Evolutionary conservation across 2,888 invertebrate genomes (phyloP).

Genomic region (Brachylomia viminalis): DNA sequence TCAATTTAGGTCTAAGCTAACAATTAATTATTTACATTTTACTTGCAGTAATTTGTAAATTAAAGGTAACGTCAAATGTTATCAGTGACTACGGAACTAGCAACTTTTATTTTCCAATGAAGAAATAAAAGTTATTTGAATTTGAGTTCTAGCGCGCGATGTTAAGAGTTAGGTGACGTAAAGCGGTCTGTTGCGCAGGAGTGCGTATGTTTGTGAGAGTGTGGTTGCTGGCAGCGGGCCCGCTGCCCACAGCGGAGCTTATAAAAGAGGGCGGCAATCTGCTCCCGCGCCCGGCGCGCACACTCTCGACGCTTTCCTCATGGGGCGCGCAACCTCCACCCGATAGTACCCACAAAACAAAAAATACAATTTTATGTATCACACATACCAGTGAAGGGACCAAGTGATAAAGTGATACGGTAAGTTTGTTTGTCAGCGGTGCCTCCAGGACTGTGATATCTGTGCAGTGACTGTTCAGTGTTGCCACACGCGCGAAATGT

Average conservation of each 20-base stretch:
- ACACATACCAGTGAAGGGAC: constrained; percentile 84
- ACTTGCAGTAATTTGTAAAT: constrained; percentile 79
- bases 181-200: constrained; percentile 39
- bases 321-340: constrained; percentile 89
- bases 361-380: constrained; percentile 82
- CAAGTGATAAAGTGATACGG: constrained; percentile 90
- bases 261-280: constrained; percentile 87
- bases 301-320: constrained; percentile 87
- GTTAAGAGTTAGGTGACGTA: constrained; percentile 58
- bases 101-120: constrained; percentile 61
- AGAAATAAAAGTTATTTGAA: constrained; percentile 38
- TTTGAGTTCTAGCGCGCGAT: constrained; percentile 64
- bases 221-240: constrained; percentile 82
- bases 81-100: constrained; percentile 70
- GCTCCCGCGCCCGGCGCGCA: constrained; percentile 88
- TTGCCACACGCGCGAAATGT: constrained; percentile 75
- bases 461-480: constrained; percentile 88
- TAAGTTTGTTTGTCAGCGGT: constrained; percentile 84
- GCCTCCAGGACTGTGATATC: constrained; percentile 83
- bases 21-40: constrained; percentile 72
- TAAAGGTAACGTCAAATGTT: constrained; percentile 76
- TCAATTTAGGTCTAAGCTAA: constrained; percentile 63
- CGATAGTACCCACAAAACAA: constrained; percentile 84
- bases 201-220: constrained; percentile 69
- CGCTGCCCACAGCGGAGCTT: constrained; percentile 86